Conservation (phyloP, 1,140 invertebrate species). For the Meloidogyne chitwoodi region DNA sequence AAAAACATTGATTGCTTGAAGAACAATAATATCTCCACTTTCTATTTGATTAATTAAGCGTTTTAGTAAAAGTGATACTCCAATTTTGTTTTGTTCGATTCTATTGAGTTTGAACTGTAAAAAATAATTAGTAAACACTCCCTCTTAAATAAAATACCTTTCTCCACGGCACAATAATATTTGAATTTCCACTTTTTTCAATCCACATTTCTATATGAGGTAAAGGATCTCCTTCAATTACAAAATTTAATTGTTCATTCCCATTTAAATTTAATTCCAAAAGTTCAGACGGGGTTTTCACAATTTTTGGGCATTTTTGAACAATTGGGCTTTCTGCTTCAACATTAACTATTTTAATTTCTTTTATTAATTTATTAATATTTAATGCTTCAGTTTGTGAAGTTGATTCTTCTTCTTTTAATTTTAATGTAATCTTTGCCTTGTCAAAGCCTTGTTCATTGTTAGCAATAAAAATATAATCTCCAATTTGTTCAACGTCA, state of each 20-base stretch:
- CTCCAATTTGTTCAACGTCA: neutral
- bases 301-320: constrained; percentile 1
- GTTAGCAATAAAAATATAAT: constrained; percentile 17
- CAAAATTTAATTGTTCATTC: neutral
- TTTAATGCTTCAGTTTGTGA: neutral
- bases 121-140: neutral
- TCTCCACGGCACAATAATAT: neutral
- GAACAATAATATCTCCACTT: constrained; percentile 3
- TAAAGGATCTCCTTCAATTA: constrained; percentile 4
- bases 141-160: neutral
- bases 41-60: neutral
- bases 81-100: constrained; percentile 3
- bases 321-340: neutral
- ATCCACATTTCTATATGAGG: constrained; percentile 9
- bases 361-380: neutral
- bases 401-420: neutral
- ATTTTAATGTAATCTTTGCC: neutral
- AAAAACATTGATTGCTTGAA: constrained; percentile 11
- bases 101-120: constrained; percentile 12
- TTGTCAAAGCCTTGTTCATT: constrained; percentile 22
- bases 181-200: neutral
- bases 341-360: neutral
- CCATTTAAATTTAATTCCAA: neutral
- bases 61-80: neutral
- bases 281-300: neutral